Percentiles rank a stretch among this genome's conserved stretches.
These are phyloP conservation scores for Strigamia maritima DNA, from an alignment of 2,888 invertebrate species.

Conservation along the genomic window DNA sequence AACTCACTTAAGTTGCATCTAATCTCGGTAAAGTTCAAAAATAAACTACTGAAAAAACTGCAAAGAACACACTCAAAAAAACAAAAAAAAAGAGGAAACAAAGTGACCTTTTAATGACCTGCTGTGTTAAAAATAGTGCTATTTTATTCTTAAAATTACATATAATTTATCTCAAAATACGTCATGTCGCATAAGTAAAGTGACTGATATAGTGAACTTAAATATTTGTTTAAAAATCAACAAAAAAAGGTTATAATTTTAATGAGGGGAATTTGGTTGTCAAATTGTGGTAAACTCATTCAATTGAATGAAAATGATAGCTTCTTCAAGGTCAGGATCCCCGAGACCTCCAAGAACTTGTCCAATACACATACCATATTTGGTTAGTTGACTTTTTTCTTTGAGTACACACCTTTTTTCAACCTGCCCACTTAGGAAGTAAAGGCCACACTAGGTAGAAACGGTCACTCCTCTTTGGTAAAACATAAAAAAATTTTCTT, in stretches of 20 bases:
- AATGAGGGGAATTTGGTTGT: not conserved
- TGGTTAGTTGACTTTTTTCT: constrained; percentile 20
- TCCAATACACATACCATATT: constrained; percentile 30
- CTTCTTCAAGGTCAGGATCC: constrained; percentile 28
- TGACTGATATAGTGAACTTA: too few relatives aligned
- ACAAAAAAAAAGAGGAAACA: not conserved
- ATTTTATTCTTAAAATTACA: too few relatives aligned
- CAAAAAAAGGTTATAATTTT: not conserved
- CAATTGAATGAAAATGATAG: constrained; percentile 32
- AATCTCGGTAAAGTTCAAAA: constrained; percentile 1
- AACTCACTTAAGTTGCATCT: not conserved
- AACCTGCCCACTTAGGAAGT: constrained; percentile 30
- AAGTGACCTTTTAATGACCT: not conserved
- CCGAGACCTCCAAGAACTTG: constrained; percentile 30
- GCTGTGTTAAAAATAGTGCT: too few relatives aligned
- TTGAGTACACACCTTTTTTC: constrained; percentile 21
- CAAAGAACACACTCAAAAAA: not conserved
- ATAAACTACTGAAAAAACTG: not conserved
- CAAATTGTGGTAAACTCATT: not conserved
- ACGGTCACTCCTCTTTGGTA: constrained; percentile 28
- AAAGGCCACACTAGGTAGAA: not conserved
- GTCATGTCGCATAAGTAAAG: too few relatives aligned
- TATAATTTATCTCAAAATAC: too few relatives aligned
- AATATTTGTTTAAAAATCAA: not conserved
- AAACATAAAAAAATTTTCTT: not conserved